A percentile compares a stretch with the other conserved stretches of the same genome.
Evolutionary conservation across 2,888 invertebrate species (phyloP).

Genomic region (Nudaria mundana): DNA sequence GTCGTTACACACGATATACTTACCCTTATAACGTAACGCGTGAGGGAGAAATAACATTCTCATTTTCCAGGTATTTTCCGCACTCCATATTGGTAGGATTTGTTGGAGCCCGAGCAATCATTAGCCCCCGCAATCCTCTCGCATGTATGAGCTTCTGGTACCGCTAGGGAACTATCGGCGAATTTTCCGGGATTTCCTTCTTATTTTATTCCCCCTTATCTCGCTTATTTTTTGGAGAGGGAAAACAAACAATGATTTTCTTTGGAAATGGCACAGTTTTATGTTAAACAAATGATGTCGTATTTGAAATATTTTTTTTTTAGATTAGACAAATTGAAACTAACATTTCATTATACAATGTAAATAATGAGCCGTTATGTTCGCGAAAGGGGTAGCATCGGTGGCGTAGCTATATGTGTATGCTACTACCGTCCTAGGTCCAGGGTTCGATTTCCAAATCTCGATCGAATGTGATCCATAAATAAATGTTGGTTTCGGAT

Average conservation of each 20-base stretch:
- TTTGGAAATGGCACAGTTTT: too few species aligned
- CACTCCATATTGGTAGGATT: constrained; percentile 76
- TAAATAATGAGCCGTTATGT: too few species aligned
- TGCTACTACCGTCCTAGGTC: too few species aligned
- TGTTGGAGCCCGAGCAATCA: constrained; percentile 64
- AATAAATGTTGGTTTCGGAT: too few species aligned
- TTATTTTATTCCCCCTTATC: constrained; percentile 41
- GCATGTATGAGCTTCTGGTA: constrained; percentile 55
- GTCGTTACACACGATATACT: constrained; percentile 43
- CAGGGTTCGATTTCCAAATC: too few species aligned
- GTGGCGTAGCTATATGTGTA: too few species aligned
- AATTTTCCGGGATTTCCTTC: constrained; percentile 63
- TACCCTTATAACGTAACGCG: constrained; percentile 36
- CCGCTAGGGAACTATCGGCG: constrained; percentile 60
- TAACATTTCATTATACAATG: too few species aligned
- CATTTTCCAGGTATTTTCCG: constrained; percentile 77
- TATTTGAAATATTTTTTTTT: too few species aligned
- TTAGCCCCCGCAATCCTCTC: constrained; percentile 68
- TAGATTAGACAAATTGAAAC: too few species aligned
- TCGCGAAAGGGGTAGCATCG: too few species aligned
- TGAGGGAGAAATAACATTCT: constrained; percentile 54
- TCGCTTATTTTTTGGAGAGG: constrained; percentile 35
- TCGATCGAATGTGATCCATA: too few species aligned
- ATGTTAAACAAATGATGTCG: too few species aligned
- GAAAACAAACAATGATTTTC: constrained; percentile 32